Evolutionary conservation across 2,113 vertebrate genomes (phyloP).

Genomic region (Alethe castanea): DNA sequence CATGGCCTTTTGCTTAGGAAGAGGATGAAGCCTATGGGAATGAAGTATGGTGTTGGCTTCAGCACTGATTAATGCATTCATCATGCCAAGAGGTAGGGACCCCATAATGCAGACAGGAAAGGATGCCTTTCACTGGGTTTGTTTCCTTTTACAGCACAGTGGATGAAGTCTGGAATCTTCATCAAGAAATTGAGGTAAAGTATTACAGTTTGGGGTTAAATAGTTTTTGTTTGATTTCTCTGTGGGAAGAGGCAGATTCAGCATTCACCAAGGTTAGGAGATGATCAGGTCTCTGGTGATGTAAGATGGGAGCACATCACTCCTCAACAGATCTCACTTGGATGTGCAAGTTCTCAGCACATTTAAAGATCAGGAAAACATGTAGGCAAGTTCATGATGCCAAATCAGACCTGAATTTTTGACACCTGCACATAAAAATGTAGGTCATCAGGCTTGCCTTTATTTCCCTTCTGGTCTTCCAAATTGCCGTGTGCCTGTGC

Average conservation of each 20-base stretch:
- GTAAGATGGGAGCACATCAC: background rate
- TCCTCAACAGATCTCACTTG: background rate
- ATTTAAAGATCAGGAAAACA: background rate
- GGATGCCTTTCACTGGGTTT: background rate
- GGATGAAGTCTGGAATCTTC: conserved; percentile 76
- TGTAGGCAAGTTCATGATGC: accelerated
- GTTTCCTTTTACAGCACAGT: conserved; percentile 70
- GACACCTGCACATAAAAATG: background rate
- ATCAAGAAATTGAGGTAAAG: conserved; percentile 75
- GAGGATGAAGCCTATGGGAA: background rate
- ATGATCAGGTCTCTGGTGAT: background rate
- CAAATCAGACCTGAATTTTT: background rate
- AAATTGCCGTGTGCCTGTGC: background rate
- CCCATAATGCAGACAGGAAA: background rate
- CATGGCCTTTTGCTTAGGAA: background rate
- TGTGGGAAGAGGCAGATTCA: background rate
- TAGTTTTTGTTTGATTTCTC: background rate
- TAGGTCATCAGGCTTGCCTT: background rate
- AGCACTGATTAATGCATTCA: background rate
- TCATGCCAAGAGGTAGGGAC: background rate
- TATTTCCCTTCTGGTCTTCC: background rate
- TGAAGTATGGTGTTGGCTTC: background rate
- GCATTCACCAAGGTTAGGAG: background rate
- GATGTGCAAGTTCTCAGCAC: background rate
- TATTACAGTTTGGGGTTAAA: background rate